Percentiles rank a stretch among this genome's conserved stretches.
These are phyloP conservation scores for Leptobrachium ailaonicum DNA, from an alignment of 2,113 vertebrate genomes.

Conservation along the genomic window DNA sequence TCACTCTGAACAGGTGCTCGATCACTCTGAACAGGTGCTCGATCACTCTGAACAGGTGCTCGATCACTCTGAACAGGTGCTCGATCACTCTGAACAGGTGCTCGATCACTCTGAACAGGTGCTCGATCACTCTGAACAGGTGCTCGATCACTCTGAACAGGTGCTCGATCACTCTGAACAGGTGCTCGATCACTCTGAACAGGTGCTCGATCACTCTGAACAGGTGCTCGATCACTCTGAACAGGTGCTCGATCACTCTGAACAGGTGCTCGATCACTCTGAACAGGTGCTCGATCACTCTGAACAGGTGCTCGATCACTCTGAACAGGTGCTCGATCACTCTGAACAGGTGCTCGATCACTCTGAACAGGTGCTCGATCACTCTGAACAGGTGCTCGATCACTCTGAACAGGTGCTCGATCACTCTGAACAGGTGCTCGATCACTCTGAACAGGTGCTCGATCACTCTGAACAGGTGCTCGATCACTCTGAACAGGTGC, in stretches of 20 bases:
- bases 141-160: not conserved
- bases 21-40: conserved; percentile 1
- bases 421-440: not conserved
- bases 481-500: conserved; percentile 3
- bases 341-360: not conserved
- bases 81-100: not conserved
- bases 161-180: not conserved
- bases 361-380: not conserved
- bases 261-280: not conserved
- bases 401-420: not conserved
- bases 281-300: not conserved
- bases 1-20: not conserved
- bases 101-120: not conserved
- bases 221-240: not conserved
- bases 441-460: conserved; percentile 1
- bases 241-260: not conserved
- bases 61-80: conserved; percentile 3
- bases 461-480: not conserved
- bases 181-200: not conserved
- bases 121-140: not conserved
- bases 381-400: not conserved
- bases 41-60: not conserved
- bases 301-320: not conserved
- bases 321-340: not conserved
- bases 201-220: not conserved